phyloP scores from a whole-genome alignment of 2,888 invertebrate species.

The Andrena bicolor region DNA sequence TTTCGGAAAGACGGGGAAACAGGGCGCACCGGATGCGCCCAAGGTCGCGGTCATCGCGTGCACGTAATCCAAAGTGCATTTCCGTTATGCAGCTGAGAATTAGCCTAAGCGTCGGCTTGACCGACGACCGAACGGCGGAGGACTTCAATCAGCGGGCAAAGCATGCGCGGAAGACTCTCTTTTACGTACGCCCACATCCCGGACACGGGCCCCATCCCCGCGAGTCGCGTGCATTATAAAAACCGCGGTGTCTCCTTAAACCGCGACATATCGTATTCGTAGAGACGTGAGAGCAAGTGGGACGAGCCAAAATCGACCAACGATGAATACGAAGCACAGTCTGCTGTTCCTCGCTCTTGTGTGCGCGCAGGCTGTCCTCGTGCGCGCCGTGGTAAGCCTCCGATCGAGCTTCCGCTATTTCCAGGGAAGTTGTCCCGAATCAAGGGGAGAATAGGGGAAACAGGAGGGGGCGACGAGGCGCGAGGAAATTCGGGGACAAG shows the following conservation, averaged over 20 bases:
- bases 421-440: too few relatives aligned
- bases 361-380: conserved; percentile 61
- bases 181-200: conserved; percentile 80
- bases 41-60: conserved; percentile 67
- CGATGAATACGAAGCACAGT: conserved; percentile 43
- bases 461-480: background rate
- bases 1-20: background rate
- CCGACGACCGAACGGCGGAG: conserved; percentile 40
- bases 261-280: conserved; percentile 29
- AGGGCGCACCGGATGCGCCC: conserved; percentile 68
- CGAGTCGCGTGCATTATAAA: conserved; percentile 73
- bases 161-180: conserved; percentile 65
- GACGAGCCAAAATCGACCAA: background rate
- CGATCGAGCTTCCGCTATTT: conserved; percentile 9
- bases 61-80: conserved; percentile 58
- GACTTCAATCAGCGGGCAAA: conserved; percentile 63
- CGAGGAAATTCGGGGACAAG: background rate
- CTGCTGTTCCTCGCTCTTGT: conserved; percentile 54
- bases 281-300: conserved; percentile 1
- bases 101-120: conserved; percentile 44
- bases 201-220: conserved; percentile 70
- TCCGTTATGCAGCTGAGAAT: conserved; percentile 71
- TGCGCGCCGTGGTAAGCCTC: conserved; percentile 72
- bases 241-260: conserved; percentile 34
- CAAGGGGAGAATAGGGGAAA: too few relatives aligned